These are phyloP conservation scores for Ormia ochracea DNA, from an alignment of 2,888 invertebrate species.

Conservation along the genomic window DNA sequence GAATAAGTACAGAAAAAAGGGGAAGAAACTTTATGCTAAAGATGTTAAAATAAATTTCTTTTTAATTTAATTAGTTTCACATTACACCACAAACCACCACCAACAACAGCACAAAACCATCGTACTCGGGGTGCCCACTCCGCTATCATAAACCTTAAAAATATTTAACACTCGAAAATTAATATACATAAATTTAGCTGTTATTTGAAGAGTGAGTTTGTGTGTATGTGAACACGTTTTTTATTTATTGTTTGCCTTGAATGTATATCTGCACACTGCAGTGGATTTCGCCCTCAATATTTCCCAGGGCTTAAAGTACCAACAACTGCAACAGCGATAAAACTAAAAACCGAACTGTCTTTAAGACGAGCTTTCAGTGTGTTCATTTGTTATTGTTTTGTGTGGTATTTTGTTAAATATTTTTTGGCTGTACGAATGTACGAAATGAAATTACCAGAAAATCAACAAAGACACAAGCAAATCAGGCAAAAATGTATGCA, in stretches of 20 bases:
- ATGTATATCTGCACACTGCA: constrained; percentile 40
- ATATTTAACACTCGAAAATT: constrained; percentile 60
- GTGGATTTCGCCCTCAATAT: constrained; percentile 59
- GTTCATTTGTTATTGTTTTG: constrained; percentile 59
- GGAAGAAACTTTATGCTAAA: constrained; percentile 60
- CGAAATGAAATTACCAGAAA: constrained; percentile 23
- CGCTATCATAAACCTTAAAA: constrained; percentile 43
- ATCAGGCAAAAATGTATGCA: constrained; percentile 5
- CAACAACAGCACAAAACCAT: neutral
- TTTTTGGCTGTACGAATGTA: constrained; percentile 26
- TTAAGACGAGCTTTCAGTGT: constrained; percentile 47
- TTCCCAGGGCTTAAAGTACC: constrained; percentile 51
- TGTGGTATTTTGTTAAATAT: constrained; percentile 43
- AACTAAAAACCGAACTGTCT: neutral
- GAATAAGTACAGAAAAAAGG: constrained; percentile 17
- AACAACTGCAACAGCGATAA: neutral
- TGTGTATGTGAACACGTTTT: neutral
- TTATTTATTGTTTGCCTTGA: constrained; percentile 18
- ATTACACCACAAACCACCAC: constrained; percentile 52
- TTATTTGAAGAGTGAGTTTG: constrained; percentile 3
- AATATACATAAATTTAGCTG: constrained; percentile 60
- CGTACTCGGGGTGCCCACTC: neutral
- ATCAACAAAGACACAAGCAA: constrained; percentile 39
- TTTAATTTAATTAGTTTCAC: constrained; percentile 63
- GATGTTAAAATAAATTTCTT: constrained; percentile 63